These are phyloP conservation scores for Egretta garzetta DNA, from an alignment of 2,113 vertebrate genomes.

Conservation along the genomic window DNA sequence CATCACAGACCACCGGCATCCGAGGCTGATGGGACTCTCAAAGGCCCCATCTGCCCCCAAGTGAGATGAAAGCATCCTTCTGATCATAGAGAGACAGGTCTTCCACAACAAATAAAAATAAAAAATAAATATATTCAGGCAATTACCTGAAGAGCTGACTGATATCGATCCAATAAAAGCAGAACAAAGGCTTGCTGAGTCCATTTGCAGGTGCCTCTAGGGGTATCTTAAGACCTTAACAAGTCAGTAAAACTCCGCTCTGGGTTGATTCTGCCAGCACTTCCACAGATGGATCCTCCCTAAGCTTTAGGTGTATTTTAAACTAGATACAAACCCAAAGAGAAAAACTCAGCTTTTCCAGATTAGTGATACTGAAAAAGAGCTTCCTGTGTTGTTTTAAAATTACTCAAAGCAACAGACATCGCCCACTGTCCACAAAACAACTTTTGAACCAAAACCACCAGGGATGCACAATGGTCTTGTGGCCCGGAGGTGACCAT, in stretches of 20 bases:
- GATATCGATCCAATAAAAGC: neutral
- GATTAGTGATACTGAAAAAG: neutral
- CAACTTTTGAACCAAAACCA: neutral
- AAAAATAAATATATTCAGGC: neutral
- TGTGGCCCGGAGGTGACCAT: neutral
- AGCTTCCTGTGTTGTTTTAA: neutral
- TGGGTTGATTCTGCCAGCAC: rapidly evolving
- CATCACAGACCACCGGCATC: neutral
- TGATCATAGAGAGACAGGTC: neutral
- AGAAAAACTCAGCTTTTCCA: neutral
- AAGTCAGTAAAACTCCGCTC: neutral
- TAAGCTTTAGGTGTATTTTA: neutral
- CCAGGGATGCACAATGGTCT: neutral
- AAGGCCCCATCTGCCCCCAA: neutral
- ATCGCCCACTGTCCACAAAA: neutral
- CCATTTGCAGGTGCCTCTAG: neutral
- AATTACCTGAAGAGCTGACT: neutral
- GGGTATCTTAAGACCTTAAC: neutral
- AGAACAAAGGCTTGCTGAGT: neutral
- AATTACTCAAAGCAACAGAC: neutral
- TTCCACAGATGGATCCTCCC: neutral
- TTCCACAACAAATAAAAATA: neutral
- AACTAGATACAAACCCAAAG: neutral
- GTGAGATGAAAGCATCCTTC: neutral
- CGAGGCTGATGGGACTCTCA: neutral